Percentiles rank a stretch among this genome's conserved stretches.
These are phyloP conservation scores for Fringilla coelebs DNA, from an alignment of 2,797 vertebrate genomes.

Conservation along the genomic window DNA sequence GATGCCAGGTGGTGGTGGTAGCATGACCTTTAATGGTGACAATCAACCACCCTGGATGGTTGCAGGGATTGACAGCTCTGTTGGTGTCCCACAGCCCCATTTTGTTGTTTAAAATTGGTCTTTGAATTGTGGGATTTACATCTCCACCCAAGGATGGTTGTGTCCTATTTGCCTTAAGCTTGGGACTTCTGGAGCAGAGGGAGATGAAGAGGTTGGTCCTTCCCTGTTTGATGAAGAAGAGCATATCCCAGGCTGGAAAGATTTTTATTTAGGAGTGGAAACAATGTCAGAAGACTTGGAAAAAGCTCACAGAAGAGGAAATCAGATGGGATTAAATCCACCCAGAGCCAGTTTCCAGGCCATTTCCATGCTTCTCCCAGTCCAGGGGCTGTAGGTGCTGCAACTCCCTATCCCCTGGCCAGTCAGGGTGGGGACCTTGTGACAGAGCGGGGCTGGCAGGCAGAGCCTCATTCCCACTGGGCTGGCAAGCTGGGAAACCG, in stretches of 20 bases:
- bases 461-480: background rate
- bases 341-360: background rate
- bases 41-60: background rate
- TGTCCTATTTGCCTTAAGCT: background rate
- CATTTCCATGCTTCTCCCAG: background rate
- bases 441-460: background rate
- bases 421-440: background rate
- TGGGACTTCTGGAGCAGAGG: background rate
- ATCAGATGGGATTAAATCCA: background rate
- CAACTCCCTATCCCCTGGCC: background rate
- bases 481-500: background rate
- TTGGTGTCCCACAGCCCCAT: background rate
- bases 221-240: background rate
- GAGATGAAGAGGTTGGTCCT: background rate
- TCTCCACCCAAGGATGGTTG: background rate
- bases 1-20: background rate
- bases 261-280: background rate
- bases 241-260: background rate
- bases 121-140: background rate
- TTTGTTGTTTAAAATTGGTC: background rate
- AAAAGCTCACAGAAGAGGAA: background rate
- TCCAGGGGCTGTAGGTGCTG: background rate
- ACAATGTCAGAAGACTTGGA: background rate
- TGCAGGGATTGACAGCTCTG: background rate
- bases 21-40: background rate